Base-by-base conservation (phyloP, 2,113 vertebrate species). In the Illadopsis cleaveri region DNA sequence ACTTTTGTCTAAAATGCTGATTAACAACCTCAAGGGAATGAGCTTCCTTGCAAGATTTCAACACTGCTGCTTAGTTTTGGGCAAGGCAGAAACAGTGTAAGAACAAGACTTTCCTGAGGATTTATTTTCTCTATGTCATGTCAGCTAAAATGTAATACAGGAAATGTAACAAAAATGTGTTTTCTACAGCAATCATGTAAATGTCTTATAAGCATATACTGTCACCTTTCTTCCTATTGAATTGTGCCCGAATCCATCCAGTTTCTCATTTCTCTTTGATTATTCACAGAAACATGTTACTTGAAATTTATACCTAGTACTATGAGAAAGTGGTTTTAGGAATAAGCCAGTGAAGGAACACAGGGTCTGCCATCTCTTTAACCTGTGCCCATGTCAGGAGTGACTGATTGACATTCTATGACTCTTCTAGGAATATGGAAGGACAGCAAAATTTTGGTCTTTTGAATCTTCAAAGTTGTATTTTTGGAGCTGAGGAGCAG, bases 1-100 rank as follows among this genome's bases (percentile, higher is more conserved):
- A 83, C 27, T 93, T 94, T 78, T 44, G 78, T 80, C 88, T 75
- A 86, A 94, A 95, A 96, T 89, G 60, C 87, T 93, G 94, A 94
- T 95, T 94, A 93, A 31, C 85, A 93, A 60, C 92, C 92, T 90
- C 85, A 70, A 65, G 94, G 85, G 90, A 96, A 83, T 19, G 51
- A 93, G 44, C 42, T 92, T 96, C 89, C 82, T 83, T 73, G 47
- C 51, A 90, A 66, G 76, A 64, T 66, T 95, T 90, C 88, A 82
- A 12, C 25, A 27, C 17, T 73, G 76, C 64, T 73, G 54, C 82
- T 86, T 91, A 25, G 31, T 91, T 95, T 75, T 42, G 72, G 90
- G 71, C 79, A 93, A 88, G 58, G 31, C 37, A 92, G 80, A 62
- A 89, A 48, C 18, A 44, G 19, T 40, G 17, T n/a, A 51, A 81